Evolutionary conservation across 2,888 invertebrate genomes (phyloP).

Genomic region (Spilarctia lutea): DNA sequence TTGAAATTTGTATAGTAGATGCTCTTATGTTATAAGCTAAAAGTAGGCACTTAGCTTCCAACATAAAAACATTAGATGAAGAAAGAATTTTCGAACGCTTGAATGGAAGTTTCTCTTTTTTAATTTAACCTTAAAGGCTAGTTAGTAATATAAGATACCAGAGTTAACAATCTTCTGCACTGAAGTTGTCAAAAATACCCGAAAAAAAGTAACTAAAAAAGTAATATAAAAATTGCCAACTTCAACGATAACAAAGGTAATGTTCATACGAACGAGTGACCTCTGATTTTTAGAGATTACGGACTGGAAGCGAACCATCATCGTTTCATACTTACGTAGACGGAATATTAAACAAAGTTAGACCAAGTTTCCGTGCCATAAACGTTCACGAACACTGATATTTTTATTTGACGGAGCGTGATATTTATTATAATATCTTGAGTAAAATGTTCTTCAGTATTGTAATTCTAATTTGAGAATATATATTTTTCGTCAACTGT

Average conservation of each 20-base stretch:
- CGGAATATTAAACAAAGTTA: constrained; percentile 58
- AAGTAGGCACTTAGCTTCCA: too few relatives aligned
- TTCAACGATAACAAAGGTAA: constrained; percentile 19
- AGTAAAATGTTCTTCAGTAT: constrained; percentile 14
- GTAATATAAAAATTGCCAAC: not conserved
- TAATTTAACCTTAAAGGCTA: too few relatives aligned
- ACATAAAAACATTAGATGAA: too few relatives aligned
- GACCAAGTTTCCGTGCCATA: constrained; percentile 37
- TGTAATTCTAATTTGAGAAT: constrained; percentile 16
- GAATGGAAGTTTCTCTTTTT: too few relatives aligned
- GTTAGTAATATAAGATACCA: not conserved
- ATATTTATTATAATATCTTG: constrained; percentile 23
- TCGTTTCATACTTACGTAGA: constrained; percentile 59
- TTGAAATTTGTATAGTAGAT: too few relatives aligned
- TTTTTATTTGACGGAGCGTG: constrained; percentile 25
- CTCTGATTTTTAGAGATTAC: constrained; percentile 49
- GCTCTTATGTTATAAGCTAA: too few relatives aligned
- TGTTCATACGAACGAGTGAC: constrained; percentile 56
- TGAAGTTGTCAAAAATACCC: not conserved
- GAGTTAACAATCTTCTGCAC: not conserved
- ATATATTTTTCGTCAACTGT: constrained; percentile 5
- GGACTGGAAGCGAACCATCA: constrained; percentile 57
- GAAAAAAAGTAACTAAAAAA: not conserved
- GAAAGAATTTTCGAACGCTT: too few relatives aligned
- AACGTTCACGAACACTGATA: constrained; percentile 20